Base-by-base conservation (phyloP, 2,888 invertebrate genomes). In the Myopa testacea region DNA sequence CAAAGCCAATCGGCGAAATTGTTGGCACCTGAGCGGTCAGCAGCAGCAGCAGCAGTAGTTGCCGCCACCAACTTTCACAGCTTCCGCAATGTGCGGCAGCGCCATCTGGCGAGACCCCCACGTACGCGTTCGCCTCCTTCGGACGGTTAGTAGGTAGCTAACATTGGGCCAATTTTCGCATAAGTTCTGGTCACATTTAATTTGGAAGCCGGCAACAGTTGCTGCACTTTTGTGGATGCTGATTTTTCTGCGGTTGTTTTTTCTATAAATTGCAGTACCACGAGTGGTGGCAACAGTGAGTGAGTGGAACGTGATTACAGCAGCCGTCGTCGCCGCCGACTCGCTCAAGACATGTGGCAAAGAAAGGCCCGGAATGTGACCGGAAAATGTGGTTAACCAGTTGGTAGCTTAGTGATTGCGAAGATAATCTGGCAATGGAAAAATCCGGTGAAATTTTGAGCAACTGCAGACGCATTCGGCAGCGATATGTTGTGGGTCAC, bases 161-260 rank as follows among this genome's bases (percentile, higher is more conserved):
- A 72, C 69, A 77, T 79, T 75, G 72, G 76, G 76, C 75, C 84
- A 84, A 86, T 87, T 87, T 87, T 83, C 85, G 84, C 85, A 84
- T 87, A 86, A 86, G 87, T 83, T 84, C 85, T 85, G 87, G 87
- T 86, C 86, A 85, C 84, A 81, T 68, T 80, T 78, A 76, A 68
- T 77, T 58, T 75, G 75, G 58, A 58, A 75, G 75, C 75, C 67
- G 4, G 52, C 37, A 19, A 68, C 34, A 26, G 34, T 63, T 73
- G 62, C 62, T 40, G 19, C 38, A 45, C 73, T 63, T 37, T 75
- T 75, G 67, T 14, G 19, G 40, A 8, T 58, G 45, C 26, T 10
- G 26, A 58, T n/a, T 58, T 3, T 52, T 58, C 58, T 63, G 50
- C 3, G 50, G 8, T 50, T 50, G 50, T 14, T 2, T 19, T 26